phyloP scores from a whole-genome alignment of 2,113 vertebrate species.

The Oncorhynchus clarkii region DNA sequence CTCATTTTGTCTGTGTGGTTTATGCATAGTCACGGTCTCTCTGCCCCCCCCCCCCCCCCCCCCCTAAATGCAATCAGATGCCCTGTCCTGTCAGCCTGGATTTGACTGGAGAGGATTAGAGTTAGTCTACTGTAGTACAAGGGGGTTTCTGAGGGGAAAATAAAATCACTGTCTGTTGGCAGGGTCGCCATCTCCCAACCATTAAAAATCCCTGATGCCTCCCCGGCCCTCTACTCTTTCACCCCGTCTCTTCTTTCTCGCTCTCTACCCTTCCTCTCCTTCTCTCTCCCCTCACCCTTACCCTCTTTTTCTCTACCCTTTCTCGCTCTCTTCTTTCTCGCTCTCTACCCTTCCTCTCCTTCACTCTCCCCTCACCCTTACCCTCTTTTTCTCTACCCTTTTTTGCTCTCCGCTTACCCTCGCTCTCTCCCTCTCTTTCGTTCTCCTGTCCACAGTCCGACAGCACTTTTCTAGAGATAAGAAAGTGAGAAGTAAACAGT shows the following conservation, averaged over 20 bases:
- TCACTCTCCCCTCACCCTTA: neutral
- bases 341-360: neutral
- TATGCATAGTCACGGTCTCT: neutral
- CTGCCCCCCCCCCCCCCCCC: conserved; percentile 11
- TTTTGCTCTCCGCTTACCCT: neutral
- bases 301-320: neutral
- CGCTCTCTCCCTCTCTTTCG: neutral
- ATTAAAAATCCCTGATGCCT: neutral
- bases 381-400: neutral
- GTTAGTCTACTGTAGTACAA: conserved; percentile 4
- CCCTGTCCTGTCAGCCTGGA: conserved; percentile 26
- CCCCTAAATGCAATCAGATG: conserved; percentile 49
- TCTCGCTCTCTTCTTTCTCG: neutral
- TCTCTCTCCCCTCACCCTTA: neutral
- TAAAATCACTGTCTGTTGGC: conserved; percentile 7
- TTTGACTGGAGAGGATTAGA: conserved; percentile 24
- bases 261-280: neutral
- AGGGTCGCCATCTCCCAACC: neutral
- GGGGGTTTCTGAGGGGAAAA: neutral
- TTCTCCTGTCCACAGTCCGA: conserved; percentile 27
- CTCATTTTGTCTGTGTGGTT: conserved; percentile 26
- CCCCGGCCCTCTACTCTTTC: neutral
- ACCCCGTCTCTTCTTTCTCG: neutral
- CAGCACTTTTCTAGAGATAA: conserved; percentile 61
- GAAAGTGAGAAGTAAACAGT: conserved; percentile 69